Base-by-base conservation (phyloP, 1,140 invertebrate species). In the Bombus waltoni region DNA sequence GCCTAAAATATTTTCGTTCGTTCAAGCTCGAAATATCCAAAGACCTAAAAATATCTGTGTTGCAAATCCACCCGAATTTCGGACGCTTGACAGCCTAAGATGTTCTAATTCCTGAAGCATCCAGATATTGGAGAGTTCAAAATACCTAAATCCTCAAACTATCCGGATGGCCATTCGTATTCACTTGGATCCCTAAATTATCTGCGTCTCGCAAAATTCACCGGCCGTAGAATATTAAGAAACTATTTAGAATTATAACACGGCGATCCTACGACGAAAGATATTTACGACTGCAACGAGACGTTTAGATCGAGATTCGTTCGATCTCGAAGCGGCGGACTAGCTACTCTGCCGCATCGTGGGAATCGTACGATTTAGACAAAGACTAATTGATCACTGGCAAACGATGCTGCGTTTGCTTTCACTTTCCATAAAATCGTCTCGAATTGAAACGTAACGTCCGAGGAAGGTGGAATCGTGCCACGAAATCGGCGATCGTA, bases 381-480 rank as follows among this genome's bases (percentile, higher is more conserved):
- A 83, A 83, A 83, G 81, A 83, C 47, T 83, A 83, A 83, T 83
- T 83, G 81, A 83, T 83, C 81, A 68, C n/a, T 5, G 59, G 59
- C 59, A 25, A 40, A 42, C 72, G 57, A 70, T 78, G 44, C 38
- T 78, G 44, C 81, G 81, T 57, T 77, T 77, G 74, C 81, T 83
- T 83, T 83, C 81, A 83, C 81, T 83, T 83, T 83, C 74, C 81
- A 83, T 83, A 83, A 83, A 83, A 83, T 83, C 65, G 62, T 78
- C 35, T 44, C 42, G 81, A 76, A 83, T 83, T 47, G 35, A 68
- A 70, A 35, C 81, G 28, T 42, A 78, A 66, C 22, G 32, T 72
- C 6, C 44, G 72, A 44, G n/a, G 72, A 75, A 83, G 73, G 68
- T 53, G 44, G 65, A 35, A 44, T 38, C 40, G 22, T n/a, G n/a